Percentiles rank a stretch among this genome's conserved stretches.
Conservation (phyloP, 2,888 invertebrate genomes). For the Heliconius hortense region DNA sequence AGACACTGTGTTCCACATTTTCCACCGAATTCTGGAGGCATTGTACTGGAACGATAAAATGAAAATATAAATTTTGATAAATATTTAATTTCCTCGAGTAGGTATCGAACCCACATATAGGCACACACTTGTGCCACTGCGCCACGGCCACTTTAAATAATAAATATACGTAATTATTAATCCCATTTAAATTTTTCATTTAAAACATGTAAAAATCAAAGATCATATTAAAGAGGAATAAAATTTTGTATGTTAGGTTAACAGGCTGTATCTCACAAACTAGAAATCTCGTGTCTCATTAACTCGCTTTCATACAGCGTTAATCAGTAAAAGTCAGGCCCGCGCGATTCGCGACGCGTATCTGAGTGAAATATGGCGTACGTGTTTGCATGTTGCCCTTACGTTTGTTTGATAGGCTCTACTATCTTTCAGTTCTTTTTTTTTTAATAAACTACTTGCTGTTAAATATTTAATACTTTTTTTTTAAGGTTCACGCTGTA, state of each 20-base stretch:
- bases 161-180: too few relatives aligned
- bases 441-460: not conserved
- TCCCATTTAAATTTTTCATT: too few relatives aligned
- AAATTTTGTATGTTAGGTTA: not conserved
- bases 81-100: too few relatives aligned
- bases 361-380: conserved; percentile 47
- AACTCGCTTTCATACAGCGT: conserved; percentile 45
- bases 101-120: too few relatives aligned
- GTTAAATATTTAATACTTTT: too few relatives aligned
- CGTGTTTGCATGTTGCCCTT: conserved; percentile 42
- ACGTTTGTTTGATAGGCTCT: conserved; percentile 11
- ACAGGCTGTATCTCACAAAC: conserved; percentile 17
- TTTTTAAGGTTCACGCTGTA: not conserved
- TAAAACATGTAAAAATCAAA: too few relatives aligned
- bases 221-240: not conserved
- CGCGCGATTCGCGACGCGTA: conserved; percentile 44
- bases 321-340: conserved; percentile 48
- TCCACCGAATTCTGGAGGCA: too few relatives aligned
- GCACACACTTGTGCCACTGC: too few relatives aligned
- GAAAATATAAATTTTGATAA: too few relatives aligned
- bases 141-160: too few relatives aligned
- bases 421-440: not conserved
- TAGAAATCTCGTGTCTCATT: conserved; percentile 45
- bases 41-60: too few relatives aligned
- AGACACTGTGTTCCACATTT: too few relatives aligned